Evolutionary conservation across 2,113 vertebrate genomes (phyloP), one percentile per base, ranked within the genome.

Genomic region (Phycodurus eques): DNA sequence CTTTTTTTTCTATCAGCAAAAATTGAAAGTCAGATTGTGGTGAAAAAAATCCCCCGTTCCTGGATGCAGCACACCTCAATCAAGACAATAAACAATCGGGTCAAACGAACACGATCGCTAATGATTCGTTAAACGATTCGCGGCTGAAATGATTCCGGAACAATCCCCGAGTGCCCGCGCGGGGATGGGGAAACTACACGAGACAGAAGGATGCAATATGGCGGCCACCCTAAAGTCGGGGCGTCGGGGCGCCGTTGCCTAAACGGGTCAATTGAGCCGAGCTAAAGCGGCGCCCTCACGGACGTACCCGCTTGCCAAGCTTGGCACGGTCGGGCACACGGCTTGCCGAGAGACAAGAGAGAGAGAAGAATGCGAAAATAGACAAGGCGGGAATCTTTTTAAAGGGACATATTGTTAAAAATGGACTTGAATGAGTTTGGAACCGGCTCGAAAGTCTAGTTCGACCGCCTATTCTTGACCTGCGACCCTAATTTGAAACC

Each of bases 261-360:
- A 86, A 87, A 88, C 76, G 88, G 90, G 85, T 90, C 90, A 89
- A 82, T 87, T 89, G 86, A 87, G 89, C 82, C 82, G 82, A 82
- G 87, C 81, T 89, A 87, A 87, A 65, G 80, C 87, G 77, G 80
- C 77, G 78, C 72, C 69, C 85, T 83, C 81, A 78, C 43, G 12
- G 42, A 22, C n/a, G 83, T 78, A 76, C 79, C 64, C 71, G 81
- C 68, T 70, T 89, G 85, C 88, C 89, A 87, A 83, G 85, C 75
- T 77, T 80, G 83, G 88, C 83, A 84, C 84, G 63, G 63, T 5
- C 22, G 22, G 56, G 10, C 27, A 31, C 22, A 4, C 22, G 11
- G 27, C 31, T 27, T 14, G 56, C 56, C 56, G 31, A 15, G 1
- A 27, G 27, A 31, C 27, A 12, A 31, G 56, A 59, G 12, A 15